Evolutionary conservation across 1,140 invertebrate genomes (phyloP), one percentile per base, ranked within the genome.

Genomic region (Cherax quadricarinatus): DNA sequence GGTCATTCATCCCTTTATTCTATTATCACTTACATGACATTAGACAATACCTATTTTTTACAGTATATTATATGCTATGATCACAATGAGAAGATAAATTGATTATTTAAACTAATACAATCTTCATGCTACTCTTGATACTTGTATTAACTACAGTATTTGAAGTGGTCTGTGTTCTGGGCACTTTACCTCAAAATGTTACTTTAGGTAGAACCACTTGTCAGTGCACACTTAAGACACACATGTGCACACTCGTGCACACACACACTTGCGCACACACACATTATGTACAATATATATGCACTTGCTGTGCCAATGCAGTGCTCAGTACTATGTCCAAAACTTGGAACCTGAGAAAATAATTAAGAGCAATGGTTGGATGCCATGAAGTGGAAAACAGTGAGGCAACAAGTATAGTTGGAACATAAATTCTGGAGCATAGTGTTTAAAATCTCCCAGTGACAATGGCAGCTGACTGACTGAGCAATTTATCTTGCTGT

Each of bases 41-140:
- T 88, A 80, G 21, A 57, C 18, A 62, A 48, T 80, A 88, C 86
- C 81, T 83, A 89, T 82, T 75, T 57, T 90, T 90, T 90, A 90
- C 88, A 70, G 62, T 90, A 62, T 85, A 90, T 41, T 41, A 41
- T n/a, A 90, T 73, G 82, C 88, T 90, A 90, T 82, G 81, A 90
- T 90, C 88, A 90, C 88, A 90, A 90, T 90, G 88, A 90, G 88
- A 89, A 83, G 82, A 73, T 84, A 84, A 90, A 84, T 14, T 49
- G 66, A 51, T 84, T 73, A 49, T 78, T 85, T 84, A 90, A 89
- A 83, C 81, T 83, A 90, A 73, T 90, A 90, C 86, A 88, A 21
- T 89, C 62, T 89, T 73, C 80, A 89, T 83, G 70, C 88, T 89
- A 89, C 49, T 75, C 80, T 90, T 83, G 81, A 53, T 90, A 90